Evolutionary conservation across 2,113 vertebrate genomes (phyloP).

Genomic region (Synodontis membranacea): DNA sequence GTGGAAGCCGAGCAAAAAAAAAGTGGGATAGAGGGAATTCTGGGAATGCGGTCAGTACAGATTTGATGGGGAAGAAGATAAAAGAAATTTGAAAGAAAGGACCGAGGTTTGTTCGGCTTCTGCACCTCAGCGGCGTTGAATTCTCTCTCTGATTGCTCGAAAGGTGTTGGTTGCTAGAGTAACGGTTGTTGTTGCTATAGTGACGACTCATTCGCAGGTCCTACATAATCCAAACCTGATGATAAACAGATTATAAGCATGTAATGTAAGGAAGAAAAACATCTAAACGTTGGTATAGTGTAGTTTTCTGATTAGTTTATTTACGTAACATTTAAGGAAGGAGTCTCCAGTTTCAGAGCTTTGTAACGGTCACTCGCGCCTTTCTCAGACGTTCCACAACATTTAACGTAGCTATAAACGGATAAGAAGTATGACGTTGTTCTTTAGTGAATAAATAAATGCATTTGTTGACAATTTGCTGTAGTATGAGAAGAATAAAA

Average conservation of each 20-base stretch:
- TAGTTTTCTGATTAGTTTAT: not conserved
- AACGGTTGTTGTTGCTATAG: not conserved
- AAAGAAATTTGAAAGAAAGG: not conserved
- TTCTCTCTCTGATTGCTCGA: not conserved
- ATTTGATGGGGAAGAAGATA: not conserved
- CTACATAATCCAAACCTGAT: not conserved
- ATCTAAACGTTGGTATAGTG: not conserved
- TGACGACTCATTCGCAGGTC: not conserved
- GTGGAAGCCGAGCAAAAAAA: slow-evolving; percentile 49
- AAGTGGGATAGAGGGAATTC: slow-evolving; percentile 48
- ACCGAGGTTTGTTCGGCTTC: not conserved
- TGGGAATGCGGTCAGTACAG: slow-evolving; percentile 58
- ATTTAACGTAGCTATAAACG: not conserved
- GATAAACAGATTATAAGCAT: not conserved
- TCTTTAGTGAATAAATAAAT: not conserved
- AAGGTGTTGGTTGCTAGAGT: not conserved
- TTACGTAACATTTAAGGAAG: not conserved
- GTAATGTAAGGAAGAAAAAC: not conserved
- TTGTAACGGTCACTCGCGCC: not conserved
- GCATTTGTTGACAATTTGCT: not conserved
- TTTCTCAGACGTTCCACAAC: not conserved
- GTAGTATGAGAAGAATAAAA: not conserved
- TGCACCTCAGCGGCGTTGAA: not conserved
- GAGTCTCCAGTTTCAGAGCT: not conserved
- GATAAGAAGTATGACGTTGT: not conserved